Evolutionary conservation across 2,113 vertebrate species (phyloP).

Genomic region (Phalacrocorax pelagicus): DNA sequence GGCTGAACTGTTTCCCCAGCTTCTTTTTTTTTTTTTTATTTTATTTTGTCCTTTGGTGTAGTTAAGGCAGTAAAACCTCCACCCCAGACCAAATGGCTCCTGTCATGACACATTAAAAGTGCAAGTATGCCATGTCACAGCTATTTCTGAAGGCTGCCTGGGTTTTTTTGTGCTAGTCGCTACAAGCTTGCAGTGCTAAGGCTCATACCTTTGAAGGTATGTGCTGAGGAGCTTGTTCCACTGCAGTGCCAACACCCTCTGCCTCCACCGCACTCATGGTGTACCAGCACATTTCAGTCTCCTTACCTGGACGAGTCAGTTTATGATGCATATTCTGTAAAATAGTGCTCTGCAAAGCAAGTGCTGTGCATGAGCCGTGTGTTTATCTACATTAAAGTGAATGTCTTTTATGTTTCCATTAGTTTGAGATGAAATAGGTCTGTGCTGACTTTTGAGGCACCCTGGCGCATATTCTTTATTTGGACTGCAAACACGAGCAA

Average conservation of each 20-base stretch:
- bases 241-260: neutral
- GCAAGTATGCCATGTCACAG: neutral
- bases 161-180: neutral
- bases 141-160: neutral
- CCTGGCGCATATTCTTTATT: neutral
- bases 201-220: slow-evolving; percentile 5
- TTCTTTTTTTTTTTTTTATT: neutral
- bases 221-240: neutral
- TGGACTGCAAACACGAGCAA: neutral
- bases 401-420: neutral
- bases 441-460: neutral
- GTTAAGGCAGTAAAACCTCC: neutral
- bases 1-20: neutral
- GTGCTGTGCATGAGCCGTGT: neutral
- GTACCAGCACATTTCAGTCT: neutral
- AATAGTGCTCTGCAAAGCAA: neutral
- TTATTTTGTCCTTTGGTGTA: neutral
- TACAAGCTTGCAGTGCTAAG: slow-evolving; percentile 30
- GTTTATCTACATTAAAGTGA: neutral
- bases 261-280: neutral
- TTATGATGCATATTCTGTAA: neutral
- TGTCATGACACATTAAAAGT: neutral
- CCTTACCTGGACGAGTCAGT: neutral
- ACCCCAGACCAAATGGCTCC: neutral
- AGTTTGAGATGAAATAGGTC: neutral